Percentiles rank a stretch among this genome's conserved stretches.
phyloP scores from a whole-genome alignment of 2,113 vertebrate genomes.

The Pantherophis guttatus region DNA sequence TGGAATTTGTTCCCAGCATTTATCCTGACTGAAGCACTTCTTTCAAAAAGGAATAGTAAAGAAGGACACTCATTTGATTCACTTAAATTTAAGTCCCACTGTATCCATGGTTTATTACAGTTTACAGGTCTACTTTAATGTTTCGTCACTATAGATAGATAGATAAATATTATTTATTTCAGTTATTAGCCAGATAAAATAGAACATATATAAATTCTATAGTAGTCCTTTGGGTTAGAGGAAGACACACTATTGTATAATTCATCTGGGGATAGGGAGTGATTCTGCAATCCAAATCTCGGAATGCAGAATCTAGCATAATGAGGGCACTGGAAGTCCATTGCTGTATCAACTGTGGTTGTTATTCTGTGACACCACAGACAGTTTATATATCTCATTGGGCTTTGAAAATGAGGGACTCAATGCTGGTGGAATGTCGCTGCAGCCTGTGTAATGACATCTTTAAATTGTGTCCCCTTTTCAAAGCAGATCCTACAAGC shows the following conservation, averaged over 20 bases:
- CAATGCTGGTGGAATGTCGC: not conserved
- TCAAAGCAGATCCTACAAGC: no score
- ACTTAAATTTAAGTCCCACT: not conserved
- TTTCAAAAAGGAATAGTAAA: not conserved
- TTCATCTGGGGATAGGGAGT: not conserved
- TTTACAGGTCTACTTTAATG: not conserved
- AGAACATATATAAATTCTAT: not conserved
- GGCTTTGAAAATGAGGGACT: not conserved
- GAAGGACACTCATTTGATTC: not conserved
- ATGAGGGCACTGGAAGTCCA: not conserved
- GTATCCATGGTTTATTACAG: not conserved
- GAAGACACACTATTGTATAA: not conserved
- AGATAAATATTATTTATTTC: not conserved
- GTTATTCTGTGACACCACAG: not conserved
- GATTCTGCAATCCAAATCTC: not conserved
- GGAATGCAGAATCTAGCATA: not conserved
- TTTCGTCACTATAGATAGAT: not conserved
- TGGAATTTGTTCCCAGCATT: constrained; percentile 22
- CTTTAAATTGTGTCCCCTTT: no score
- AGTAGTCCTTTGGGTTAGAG: not conserved
- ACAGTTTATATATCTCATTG: not conserved
- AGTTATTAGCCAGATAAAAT: not conserved
- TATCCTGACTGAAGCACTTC: not conserved
- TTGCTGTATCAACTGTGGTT: not conserved
- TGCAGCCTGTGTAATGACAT: not conserved